These are phyloP conservation scores for Typhlichthys eigenmanni DNA, from an alignment of 2,797 vertebrate species.

Conservation along the genomic window DNA sequence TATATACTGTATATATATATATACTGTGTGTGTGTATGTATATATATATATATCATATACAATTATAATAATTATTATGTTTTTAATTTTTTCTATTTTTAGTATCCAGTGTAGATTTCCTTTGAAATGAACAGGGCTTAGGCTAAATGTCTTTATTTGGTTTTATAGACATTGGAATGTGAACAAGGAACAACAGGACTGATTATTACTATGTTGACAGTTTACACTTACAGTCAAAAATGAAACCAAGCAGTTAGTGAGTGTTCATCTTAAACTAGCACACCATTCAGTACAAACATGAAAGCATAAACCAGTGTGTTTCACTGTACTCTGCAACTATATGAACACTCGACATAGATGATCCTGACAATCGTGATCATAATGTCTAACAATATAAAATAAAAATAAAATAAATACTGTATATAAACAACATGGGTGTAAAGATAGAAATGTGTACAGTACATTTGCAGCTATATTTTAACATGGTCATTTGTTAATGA, in stretches of 20 bases:
- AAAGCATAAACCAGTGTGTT: background rate
- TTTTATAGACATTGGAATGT: slow-evolving; percentile 63
- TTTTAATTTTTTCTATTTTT: too few relatives aligned
- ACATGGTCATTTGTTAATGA: too few relatives aligned
- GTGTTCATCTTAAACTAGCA: slow-evolving; percentile 14
- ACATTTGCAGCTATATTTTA: too few relatives aligned
- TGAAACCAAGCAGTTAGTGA: slow-evolving; percentile 46
- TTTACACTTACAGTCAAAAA: slow-evolving; percentile 24
- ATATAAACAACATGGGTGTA: too few relatives aligned
- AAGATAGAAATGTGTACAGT: too few relatives aligned
- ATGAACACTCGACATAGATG: too few relatives aligned
- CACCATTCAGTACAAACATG: background rate
- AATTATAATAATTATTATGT: too few relatives aligned
- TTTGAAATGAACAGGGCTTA: slow-evolving; percentile 8
- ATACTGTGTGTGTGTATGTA: too few relatives aligned
- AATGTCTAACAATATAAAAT: background rate
- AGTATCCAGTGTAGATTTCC: background rate
- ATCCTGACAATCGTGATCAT: background rate
- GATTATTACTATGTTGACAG: slow-evolving; percentile 13
- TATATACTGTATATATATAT: too few relatives aligned
- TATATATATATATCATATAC: too few relatives aligned
- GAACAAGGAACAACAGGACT: slow-evolving; percentile 46
- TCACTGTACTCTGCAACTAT: too few relatives aligned
- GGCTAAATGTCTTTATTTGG: slow-evolving; percentile 75
- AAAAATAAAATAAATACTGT: too few relatives aligned